Evolutionary conservation across 2,113 vertebrate genomes (phyloP).

Genomic region (Meriones unguiculatus): DNA sequence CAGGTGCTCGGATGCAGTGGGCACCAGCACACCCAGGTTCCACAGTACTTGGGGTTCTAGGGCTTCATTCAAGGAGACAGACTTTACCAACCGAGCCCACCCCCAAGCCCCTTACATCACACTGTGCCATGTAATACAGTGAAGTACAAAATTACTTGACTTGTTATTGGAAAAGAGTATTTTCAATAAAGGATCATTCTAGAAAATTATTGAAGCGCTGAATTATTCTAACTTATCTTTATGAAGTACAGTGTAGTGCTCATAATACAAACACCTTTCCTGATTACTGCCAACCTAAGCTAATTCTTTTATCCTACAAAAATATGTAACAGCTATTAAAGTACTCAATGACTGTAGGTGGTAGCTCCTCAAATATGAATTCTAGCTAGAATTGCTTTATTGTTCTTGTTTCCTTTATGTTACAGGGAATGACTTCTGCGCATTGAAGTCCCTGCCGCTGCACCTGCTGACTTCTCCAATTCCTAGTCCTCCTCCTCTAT

Average conservation of each 20-base stretch:
- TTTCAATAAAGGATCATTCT: background rate
- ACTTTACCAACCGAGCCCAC: background rate
- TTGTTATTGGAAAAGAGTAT: background rate
- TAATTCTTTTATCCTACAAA: constrained; percentile 22
- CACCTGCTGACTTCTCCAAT: background rate
- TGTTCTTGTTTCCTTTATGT: background rate
- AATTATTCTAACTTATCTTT: constrained; percentile 13
- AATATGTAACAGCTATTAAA: constrained; percentile 16
- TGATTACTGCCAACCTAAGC: constrained; percentile 33
- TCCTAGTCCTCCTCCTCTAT: background rate
- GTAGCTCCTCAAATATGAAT: constrained; percentile 10
- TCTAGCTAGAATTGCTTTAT: background rate
- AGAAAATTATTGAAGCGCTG: background rate
- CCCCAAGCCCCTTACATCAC: background rate
- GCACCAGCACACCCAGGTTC: background rate
- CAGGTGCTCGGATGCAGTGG: background rate
- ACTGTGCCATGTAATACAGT: background rate
- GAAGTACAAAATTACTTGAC: background rate
- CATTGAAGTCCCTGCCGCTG: background rate
- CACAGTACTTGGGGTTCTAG: background rate
- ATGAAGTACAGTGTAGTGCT: background rate
- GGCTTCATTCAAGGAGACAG: background rate
- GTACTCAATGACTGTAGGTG: background rate
- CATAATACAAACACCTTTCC: background rate
- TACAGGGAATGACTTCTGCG: background rate